Percentiles rank a stretch among this genome's conserved stretches.
These are phyloP conservation scores for Synaphobranchus kaupii DNA, from an alignment of 2,797 vertebrate species.

Conservation along the genomic window DNA sequence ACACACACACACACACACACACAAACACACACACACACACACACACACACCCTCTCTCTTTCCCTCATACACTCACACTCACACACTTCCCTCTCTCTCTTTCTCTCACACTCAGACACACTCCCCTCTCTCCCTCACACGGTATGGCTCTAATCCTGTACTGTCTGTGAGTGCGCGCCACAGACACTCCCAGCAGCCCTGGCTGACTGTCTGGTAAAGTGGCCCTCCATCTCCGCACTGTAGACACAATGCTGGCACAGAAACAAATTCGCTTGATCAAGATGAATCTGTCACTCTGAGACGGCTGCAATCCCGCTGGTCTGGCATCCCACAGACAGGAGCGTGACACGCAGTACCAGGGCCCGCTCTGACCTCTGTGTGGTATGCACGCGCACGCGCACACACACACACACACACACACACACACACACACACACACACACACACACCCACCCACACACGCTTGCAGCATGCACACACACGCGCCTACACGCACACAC, in stretches of 20 bases:
- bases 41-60: neutral
- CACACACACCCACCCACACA: slow-evolving; percentile 16
- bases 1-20: neutral
- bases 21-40: neutral
- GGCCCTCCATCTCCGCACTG: slow-evolving; percentile 57
- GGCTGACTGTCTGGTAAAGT: slow-evolving; percentile 63
- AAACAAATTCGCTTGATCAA: slow-evolving; percentile 65
- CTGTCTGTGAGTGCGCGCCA: slow-evolving; percentile 64
- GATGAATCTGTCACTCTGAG: slow-evolving; percentile 58
- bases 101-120: neutral
- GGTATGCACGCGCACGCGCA: neutral
- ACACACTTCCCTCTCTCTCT: neutral
- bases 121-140: neutral
- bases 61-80: neutral
- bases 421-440: neutral
- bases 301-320: neutral
- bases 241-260: slow-evolving; percentile 79
- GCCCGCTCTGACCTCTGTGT: neutral
- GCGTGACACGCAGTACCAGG: neutral
- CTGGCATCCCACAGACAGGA: neutral
- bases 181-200: slow-evolving; percentile 51
- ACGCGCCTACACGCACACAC: neutral
- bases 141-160: slow-evolving; percentile 64
- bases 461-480: too few species aligned
- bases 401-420: slow-evolving; percentile 8